Evolutionary conservation across 2,113 vertebrate species (phyloP).

Genomic region (Tautogolabrus adspersus): DNA sequence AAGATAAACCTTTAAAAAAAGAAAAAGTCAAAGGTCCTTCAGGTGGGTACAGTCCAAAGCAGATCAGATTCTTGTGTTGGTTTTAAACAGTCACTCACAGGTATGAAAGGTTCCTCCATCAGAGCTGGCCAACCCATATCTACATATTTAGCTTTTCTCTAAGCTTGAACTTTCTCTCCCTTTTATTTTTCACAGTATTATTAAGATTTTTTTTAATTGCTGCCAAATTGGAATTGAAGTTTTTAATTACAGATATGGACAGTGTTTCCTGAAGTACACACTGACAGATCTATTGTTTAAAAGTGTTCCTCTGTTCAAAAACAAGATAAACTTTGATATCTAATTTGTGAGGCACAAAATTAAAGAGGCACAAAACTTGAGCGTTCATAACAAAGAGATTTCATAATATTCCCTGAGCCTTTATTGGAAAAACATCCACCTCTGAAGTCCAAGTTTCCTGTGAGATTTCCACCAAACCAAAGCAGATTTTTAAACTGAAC

Average conservation of each 20-base stretch:
- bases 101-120: too few relatives aligned
- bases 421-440: constrained; percentile 60
- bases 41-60: too few relatives aligned
- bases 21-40: too few relatives aligned
- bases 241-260: not conserved
- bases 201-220: not conserved
- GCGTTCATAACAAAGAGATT: constrained; percentile 65
- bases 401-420: constrained; percentile 68
- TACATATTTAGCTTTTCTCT: too few relatives aligned
- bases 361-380: constrained; percentile 30
- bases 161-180: too few relatives aligned
- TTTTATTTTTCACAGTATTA: not conserved
- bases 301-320: not conserved
- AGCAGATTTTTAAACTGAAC: constrained; percentile 44
- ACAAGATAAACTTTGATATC: constrained; percentile 54
- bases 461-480: constrained; percentile 62
- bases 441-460: constrained; percentile 72
- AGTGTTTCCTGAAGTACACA: not conserved
- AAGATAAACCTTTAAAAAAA: too few relatives aligned
- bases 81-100: too few relatives aligned
- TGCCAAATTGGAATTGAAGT: not conserved
- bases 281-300: constrained; percentile 4
- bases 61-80: too few relatives aligned
- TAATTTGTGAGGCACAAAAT: constrained; percentile 33
- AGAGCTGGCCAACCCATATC: too few relatives aligned